phyloP scores from a whole-genome alignment of 2,113 vertebrate genomes.

The Dolichotis patagonum region DNA sequence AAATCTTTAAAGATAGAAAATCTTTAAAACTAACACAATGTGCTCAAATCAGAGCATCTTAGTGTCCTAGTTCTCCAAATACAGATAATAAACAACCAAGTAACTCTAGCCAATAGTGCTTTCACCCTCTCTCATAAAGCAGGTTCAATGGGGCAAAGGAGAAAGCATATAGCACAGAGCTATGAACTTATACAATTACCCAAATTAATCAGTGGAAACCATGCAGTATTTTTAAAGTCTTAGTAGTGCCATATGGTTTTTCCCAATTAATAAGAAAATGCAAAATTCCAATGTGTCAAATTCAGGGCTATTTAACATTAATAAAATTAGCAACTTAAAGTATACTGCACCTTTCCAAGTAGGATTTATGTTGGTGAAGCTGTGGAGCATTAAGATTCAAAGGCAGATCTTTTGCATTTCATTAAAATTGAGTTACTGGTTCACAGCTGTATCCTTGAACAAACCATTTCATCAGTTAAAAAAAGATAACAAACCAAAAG shows the following conservation, averaged over 20 bases:
- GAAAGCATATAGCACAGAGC: not conserved
- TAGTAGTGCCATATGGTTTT: constrained; percentile 10
- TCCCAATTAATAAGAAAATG: constrained; percentile 44
- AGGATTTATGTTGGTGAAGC: not conserved
- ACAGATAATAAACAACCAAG: not conserved
- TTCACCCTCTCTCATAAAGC: not conserved
- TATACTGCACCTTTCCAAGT: not conserved
- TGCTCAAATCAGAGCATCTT: constrained; percentile 5
- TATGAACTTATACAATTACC: not conserved
- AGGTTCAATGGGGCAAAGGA: not conserved
- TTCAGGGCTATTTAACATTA: constrained; percentile 36
- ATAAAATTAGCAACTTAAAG: constrained; percentile 59
- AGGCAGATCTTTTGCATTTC: not conserved
- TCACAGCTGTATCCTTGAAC: not conserved
- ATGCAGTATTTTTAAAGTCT: constrained; percentile 1
- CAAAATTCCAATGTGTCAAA: constrained; percentile 38
- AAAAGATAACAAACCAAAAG: not conserved
- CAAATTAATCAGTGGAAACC: not conserved
- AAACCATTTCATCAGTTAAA: constrained; percentile 15
- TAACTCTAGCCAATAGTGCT: not conserved
- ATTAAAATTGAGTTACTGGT: not conserved
- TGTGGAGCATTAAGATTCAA: not conserved
- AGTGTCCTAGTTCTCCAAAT: not conserved
- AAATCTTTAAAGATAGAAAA: constrained; percentile 4
- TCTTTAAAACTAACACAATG: constrained; percentile 35